These are phyloP conservation scores for Sphinx pinastri DNA, from an alignment of 2,888 invertebrate species.

Conservation along the genomic window DNA sequence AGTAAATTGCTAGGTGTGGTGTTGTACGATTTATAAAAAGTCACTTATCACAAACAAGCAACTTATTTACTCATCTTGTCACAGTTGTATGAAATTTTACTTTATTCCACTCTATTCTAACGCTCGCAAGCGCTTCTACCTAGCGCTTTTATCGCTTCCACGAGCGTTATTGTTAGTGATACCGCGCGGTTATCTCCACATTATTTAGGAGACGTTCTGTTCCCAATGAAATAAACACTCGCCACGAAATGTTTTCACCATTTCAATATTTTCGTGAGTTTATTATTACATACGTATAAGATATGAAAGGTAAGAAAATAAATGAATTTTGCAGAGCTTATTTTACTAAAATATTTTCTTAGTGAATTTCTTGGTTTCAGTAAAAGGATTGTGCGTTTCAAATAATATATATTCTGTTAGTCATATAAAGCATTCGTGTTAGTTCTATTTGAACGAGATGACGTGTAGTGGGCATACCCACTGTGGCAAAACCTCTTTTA, in stretches of 20 bases:
- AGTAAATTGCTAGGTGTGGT: too few species aligned
- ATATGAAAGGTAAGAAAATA: conserved; percentile 7
- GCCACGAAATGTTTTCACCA: conserved; percentile 31
- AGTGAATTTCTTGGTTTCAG: too few species aligned
- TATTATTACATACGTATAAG: conserved; percentile 19
- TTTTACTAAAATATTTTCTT: neutral
- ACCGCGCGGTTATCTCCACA: conserved; percentile 66
- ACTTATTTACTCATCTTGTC: too few species aligned
- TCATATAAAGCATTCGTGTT: too few species aligned
- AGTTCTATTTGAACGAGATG: too few species aligned
- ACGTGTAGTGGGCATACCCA: too few species aligned
- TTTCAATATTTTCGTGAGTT: conserved; percentile 20
- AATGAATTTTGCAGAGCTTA: neutral
- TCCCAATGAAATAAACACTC: conserved; percentile 69
- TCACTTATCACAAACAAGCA: too few species aligned
- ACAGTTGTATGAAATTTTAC: too few species aligned
- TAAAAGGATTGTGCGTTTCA: too few species aligned
- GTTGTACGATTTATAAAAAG: too few species aligned
- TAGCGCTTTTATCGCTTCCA: conserved; percentile 72
- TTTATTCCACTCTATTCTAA: conserved; percentile 46
- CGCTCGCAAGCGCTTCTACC: conserved; percentile 54
- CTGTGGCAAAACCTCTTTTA: too few species aligned
- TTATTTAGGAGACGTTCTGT: conserved; percentile 73
- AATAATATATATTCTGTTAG: too few species aligned
- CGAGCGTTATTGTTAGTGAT: conserved; percentile 73